phyloP scores from a whole-genome alignment of 2,888 invertebrate genomes.

The Synergus umbraculus region DNA sequence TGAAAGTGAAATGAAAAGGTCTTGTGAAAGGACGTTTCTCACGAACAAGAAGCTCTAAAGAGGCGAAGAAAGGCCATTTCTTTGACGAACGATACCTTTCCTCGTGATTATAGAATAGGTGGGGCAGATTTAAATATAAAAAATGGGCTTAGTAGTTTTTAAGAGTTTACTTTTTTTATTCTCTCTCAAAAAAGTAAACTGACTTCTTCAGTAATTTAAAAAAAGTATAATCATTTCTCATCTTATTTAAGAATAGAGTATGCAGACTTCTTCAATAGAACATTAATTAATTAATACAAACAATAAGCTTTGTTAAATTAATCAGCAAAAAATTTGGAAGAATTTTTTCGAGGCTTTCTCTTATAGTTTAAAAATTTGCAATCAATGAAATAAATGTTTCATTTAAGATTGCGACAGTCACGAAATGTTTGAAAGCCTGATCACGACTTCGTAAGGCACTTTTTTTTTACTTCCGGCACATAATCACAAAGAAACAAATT shows the following conservation, averaged over 20 bases:
- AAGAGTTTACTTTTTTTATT: neutral
- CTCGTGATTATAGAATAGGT: slow-evolving; percentile 1
- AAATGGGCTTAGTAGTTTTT: neutral
- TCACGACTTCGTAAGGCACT: slow-evolving; percentile 5
- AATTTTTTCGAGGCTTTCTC: neutral
- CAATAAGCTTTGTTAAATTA: neutral
- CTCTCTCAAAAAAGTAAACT: neutral
- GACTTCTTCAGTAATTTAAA: too few species aligned
- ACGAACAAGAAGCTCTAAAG: slow-evolving; percentile 14
- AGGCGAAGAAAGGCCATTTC: slow-evolving; percentile 2
- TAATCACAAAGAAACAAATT: neutral
- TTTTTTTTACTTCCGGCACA: slow-evolving; percentile 23
- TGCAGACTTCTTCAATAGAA: neutral
- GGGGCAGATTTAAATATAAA: neutral
- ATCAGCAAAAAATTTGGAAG: neutral
- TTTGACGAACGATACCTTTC: neutral
- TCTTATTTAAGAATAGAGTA: too few species aligned
- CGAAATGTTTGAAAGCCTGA: slow-evolving; percentile 24
- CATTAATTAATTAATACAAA: too few species aligned
- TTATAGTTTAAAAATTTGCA: neutral
- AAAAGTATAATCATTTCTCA: neutral
- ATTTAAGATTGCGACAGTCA: neutral
- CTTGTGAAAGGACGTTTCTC: slow-evolving; percentile 38
- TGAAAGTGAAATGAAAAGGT: slow-evolving; percentile 37
- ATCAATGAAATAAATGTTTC: neutral